Conservation (phyloP, 2,797 vertebrate species). For the Paratrypauchen microcephalus region DNA sequence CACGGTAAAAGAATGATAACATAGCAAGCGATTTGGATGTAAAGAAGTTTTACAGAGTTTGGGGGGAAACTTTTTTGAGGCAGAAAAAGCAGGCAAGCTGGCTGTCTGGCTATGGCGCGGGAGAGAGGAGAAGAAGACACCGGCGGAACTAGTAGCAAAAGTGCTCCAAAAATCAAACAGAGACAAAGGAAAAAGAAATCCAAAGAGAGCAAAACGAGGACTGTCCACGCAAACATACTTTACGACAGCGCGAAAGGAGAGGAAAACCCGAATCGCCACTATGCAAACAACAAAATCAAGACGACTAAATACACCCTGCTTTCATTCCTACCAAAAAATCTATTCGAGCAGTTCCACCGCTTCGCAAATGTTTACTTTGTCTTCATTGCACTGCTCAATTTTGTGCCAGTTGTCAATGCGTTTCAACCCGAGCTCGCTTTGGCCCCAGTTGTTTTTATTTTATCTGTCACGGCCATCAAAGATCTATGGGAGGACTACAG, state of each 20-base stretch:
- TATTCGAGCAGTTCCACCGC: slow-evolving; percentile 95
- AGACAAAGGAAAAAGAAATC: slow-evolving; percentile 75
- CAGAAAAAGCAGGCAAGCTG: slow-evolving; percentile 23
- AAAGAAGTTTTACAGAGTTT: slow-evolving; percentile 51
- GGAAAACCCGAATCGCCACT: slow-evolving; percentile 75
- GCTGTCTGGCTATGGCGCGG: slow-evolving; percentile 69
- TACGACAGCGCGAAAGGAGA: slow-evolving; percentile 72
- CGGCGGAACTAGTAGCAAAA: slow-evolving; percentile 60
- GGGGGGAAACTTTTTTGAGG: slow-evolving; percentile 50
- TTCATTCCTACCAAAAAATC: slow-evolving; percentile 96
- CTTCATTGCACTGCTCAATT: slow-evolving; percentile 93
- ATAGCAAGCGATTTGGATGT: slow-evolving; percentile 32
- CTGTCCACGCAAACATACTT: slow-evolving; percentile 82
- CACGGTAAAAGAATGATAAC: slow-evolving; percentile 69
- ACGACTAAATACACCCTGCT: slow-evolving; percentile 95
- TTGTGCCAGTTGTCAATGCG: slow-evolving; percentile 90
- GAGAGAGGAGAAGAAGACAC: slow-evolving; percentile 62
- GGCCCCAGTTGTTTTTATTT: slow-evolving; percentile 93
- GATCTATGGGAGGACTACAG: slow-evolving; percentile 97
- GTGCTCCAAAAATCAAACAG: slow-evolving; percentile 59
- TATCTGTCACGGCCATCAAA: slow-evolving; percentile 94
- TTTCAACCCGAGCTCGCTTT: slow-evolving; percentile 93
- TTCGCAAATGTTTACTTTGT: slow-evolving; percentile 98
- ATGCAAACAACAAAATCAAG: slow-evolving; percentile 89
- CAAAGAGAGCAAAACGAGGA: slow-evolving; percentile 81